Conservation (phyloP, 2,888 invertebrate species). For the Bombylius discolor region DNA sequence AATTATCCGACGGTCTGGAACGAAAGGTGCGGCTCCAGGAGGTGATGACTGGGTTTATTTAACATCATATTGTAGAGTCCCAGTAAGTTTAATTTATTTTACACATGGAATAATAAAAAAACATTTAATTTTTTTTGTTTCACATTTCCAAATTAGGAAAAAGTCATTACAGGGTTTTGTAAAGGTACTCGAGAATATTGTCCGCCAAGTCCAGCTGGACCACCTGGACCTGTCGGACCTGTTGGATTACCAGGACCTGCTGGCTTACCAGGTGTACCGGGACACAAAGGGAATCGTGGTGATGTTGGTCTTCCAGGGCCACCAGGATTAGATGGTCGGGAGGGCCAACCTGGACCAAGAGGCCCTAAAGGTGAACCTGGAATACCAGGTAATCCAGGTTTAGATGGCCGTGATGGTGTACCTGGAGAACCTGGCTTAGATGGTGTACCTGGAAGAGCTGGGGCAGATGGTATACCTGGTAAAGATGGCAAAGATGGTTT, state of each 20-base stretch:
- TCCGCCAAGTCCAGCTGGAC: constrained; percentile 52
- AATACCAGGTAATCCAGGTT: constrained; percentile 55
- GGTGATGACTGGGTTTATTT: constrained; percentile 77
- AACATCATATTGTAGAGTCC: constrained; percentile 74
- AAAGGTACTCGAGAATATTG: constrained; percentile 72
- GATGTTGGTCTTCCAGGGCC: constrained; percentile 51
- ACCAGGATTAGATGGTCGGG: constrained; percentile 42
- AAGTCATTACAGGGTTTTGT: constrained; percentile 73
- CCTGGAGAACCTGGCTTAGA: constrained; percentile 84
- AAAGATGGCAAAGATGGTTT: constrained; percentile 57
- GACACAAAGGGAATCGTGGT: constrained; percentile 58
- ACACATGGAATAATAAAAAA: background rate
- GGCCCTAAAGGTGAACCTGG: constrained; percentile 41
- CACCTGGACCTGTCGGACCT: constrained; percentile 46
- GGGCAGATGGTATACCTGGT: constrained; percentile 69
- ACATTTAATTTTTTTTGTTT: too few species aligned
- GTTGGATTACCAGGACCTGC: constrained; percentile 44
- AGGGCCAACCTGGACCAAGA: constrained; percentile 27
- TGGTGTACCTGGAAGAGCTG: constrained; percentile 27
- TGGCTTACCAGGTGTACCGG: constrained; percentile 46
- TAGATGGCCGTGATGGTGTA: constrained; percentile 79
- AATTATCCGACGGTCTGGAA: constrained; percentile 46
- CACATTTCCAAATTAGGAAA: constrained; percentile 45
- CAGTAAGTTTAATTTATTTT: constrained; percentile 42
- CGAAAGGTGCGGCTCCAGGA: constrained; percentile 54